Evolutionary conservation across 23 tunicate species (phyloP).

Genomic region (Styela clava): DNA sequence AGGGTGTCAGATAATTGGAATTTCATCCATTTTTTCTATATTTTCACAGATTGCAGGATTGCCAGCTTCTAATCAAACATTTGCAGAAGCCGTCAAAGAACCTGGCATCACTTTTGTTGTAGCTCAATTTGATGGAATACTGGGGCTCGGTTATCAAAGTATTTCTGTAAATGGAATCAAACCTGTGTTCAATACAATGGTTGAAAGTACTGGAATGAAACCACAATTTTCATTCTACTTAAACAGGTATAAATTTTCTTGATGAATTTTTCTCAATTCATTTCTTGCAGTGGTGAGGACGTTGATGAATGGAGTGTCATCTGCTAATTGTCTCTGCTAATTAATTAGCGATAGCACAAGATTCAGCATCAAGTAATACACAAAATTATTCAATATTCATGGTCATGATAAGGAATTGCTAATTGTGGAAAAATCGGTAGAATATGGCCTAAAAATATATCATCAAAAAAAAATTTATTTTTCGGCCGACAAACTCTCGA

Average conservation of each 20-base stretch:
- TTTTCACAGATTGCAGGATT: slow-evolving; percentile 75
- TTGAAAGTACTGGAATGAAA: slow-evolving; percentile 25
- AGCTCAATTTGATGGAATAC: slow-evolving; percentile 87
- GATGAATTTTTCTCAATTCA: background rate
- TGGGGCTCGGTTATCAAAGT: slow-evolving; percentile 75
- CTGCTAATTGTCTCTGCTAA: too few relatives aligned
- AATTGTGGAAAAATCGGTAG: too few relatives aligned
- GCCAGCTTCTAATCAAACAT: slow-evolving; percentile 38
- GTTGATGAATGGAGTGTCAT: too few relatives aligned
- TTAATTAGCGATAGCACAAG: too few relatives aligned
- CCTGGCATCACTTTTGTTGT: slow-evolving; percentile 84
- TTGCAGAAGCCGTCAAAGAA: slow-evolving; percentile 88
- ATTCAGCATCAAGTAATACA: too few relatives aligned
- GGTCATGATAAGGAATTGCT: too few relatives aligned
- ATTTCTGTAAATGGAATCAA: slow-evolving; percentile 64
- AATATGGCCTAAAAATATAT: too few relatives aligned
- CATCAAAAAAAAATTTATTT: too few relatives aligned
- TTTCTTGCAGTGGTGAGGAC: background rate
- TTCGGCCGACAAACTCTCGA: too few relatives aligned
- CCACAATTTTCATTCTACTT: slow-evolving; percentile 78
- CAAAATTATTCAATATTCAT: too few relatives aligned
- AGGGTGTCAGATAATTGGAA: too few relatives aligned
- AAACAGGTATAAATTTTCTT: slow-evolving; percentile 36
- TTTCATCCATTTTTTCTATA: too few relatives aligned
- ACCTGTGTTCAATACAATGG: slow-evolving; percentile 84